Conservation (phyloP, 2,888 invertebrate genomes). For the Megalurothrips usitatus region DNA sequence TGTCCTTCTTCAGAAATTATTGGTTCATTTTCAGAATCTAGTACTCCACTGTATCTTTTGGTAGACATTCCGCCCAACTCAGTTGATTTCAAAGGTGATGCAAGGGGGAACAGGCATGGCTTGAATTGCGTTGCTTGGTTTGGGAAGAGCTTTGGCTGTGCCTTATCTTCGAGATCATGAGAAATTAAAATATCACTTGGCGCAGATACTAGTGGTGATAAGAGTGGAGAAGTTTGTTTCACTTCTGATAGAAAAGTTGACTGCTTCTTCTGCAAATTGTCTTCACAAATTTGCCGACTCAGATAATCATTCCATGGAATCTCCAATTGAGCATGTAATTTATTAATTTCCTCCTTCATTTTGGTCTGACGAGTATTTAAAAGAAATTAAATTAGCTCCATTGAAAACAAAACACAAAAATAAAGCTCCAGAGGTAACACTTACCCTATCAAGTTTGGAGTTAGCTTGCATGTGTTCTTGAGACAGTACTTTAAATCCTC, state of each 20-base stretch:
- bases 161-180: not conserved
- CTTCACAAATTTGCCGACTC: no score
- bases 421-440: constrained; percentile 24
- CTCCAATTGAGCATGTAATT: constrained; percentile 47
- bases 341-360: constrained; percentile 48
- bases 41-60: not conserved
- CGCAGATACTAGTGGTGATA: not conserved
- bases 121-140: no score
- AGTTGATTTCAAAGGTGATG: not conserved
- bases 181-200: not conserved
- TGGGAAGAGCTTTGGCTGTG: not conserved
- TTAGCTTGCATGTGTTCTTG: constrained; percentile 51
- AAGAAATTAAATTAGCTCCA: constrained; percentile 24
- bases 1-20: no score
- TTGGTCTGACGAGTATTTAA: constrained; percentile 43
- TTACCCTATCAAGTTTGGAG: constrained; percentile 49
- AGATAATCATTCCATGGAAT: constrained; percentile 37
- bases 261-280: no score
- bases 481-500: constrained; percentile 51
- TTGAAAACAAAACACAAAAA: not conserved
- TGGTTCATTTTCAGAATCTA: not conserved
- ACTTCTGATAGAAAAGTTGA: no score
- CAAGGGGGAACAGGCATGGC: no score
- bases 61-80: not conserved
- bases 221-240: no score